Base-by-base conservation (phyloP, 2,797 vertebrate species). In the Danio jaintianensis region DNA sequence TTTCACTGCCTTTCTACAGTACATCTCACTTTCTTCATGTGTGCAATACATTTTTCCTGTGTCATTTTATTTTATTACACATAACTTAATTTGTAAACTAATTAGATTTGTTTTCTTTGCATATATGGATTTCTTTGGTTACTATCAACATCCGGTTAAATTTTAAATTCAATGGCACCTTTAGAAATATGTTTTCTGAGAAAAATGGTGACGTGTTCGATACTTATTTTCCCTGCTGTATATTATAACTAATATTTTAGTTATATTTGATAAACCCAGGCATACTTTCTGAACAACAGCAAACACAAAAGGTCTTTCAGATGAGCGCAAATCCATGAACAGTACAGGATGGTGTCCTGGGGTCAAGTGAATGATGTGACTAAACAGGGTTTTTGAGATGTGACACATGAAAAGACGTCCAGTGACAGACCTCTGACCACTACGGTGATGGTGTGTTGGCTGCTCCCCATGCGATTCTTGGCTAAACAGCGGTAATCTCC, bases 401-500 rank as follows among this genome's bases (percentile, higher is more conserved):
- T 66, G 48, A 59, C 47, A 22, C 22, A 50, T 52, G 79, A 69
- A 75, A 81, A 59, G 64, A 29, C 42, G 10, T n/a, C 10, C 20
- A 20, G 45, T 38, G 66, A 61, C 73, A 0, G 92, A 99, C 98
- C 96, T 97, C 97, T 98, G 64, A 99, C 95, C 40, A 90, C 92
- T 78, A 99, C 97, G 52, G 95, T 95, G 90, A 98, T 97, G 81
- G 92, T 87, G 85, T 98, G 98, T 74, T 95, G 85, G n/a, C 83
- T 85, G 10, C 87, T 92, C 83, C 95, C 96, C 77, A 96, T 85
- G 4, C 53, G 73, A 91, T 99, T 99, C 78, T 90, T 92, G 76
- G 97, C 97, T 29, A 91, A 90, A 47, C 98, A 99, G 82, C 90
- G 95, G 86, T 98, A 99, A 85, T 95, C 94, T 7, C 97, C 98